These are phyloP conservation scores for Masnerella sp. DNA, from an alignment of 2,888 invertebrate genomes.

Conservation along the genomic window DNA sequence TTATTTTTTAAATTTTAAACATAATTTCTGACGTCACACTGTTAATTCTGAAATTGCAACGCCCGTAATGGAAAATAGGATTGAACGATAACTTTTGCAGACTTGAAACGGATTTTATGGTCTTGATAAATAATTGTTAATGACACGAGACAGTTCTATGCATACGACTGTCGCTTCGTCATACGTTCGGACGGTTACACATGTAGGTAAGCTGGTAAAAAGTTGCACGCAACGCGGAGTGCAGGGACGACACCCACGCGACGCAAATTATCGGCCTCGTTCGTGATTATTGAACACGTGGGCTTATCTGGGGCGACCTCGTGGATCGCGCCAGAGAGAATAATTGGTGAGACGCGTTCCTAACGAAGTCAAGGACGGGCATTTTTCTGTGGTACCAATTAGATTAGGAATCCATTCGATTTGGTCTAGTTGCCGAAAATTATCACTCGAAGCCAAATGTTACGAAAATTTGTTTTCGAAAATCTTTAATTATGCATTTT, in stretches of 20 bases:
- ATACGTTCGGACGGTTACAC: slow-evolving; percentile 25
- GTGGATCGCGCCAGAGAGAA: slow-evolving; percentile 45
- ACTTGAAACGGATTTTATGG: slow-evolving; percentile 7
- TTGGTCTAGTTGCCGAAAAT: too few relatives aligned
- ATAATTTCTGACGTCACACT: too few relatives aligned
- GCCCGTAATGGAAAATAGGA: too few relatives aligned
- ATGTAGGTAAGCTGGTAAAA: slow-evolving; percentile 35
- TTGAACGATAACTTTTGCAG: too few relatives aligned
- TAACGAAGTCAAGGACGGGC: slow-evolving; percentile 59
- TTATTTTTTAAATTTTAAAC: too few relatives aligned
- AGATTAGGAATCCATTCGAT: too few relatives aligned
- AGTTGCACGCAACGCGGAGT: slow-evolving; percentile 43
- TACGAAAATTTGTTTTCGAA: too few relatives aligned
- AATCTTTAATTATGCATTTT: too few relatives aligned
- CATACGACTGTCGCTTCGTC: slow-evolving; percentile 20
- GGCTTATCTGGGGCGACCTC: slow-evolving; percentile 61
- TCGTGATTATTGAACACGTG: slow-evolving; percentile 60
- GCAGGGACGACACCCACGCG: slow-evolving; percentile 53
- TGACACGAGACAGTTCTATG: not conserved
- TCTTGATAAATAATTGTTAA: not conserved
- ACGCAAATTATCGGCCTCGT: slow-evolving; percentile 56
- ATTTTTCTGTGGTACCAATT: slow-evolving; percentile 11
- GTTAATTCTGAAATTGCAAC: too few relatives aligned
- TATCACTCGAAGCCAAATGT: not conserved
- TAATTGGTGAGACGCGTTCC: slow-evolving; percentile 39